Evolutionary conservation across 2,113 vertebrate species (phyloP).

Genomic region (Zosterops lateralis): DNA sequence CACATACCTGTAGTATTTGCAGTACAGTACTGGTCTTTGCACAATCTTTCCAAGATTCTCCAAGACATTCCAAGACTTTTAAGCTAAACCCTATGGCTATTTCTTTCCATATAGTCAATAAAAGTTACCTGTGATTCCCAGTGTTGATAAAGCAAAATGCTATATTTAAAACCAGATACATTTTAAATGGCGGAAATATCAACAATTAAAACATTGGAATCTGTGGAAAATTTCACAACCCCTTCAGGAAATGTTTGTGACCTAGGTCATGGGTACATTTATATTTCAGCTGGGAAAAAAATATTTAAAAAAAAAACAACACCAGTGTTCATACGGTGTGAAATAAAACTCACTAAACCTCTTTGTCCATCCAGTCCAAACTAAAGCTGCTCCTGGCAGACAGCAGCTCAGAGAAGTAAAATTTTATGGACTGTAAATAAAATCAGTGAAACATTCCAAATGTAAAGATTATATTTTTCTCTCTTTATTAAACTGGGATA

Average conservation of each 20-base stretch:
- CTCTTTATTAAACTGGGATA: neutral
- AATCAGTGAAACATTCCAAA: conserved; percentile 1
- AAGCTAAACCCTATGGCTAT: neutral
- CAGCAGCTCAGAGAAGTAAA: neutral
- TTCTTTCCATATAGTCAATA: neutral
- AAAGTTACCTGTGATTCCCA: neutral
- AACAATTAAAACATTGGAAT: neutral
- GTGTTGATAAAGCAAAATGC: neutral
- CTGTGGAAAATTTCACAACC: conserved; percentile 32
- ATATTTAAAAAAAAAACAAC: neutral
- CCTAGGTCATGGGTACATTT: neutral
- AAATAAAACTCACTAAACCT: conserved; percentile 33
- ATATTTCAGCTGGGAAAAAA: conserved; percentile 27
- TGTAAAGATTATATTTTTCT: neutral
- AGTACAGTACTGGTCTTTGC: neutral
- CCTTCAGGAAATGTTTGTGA: conserved; percentile 25
- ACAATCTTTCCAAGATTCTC: neutral
- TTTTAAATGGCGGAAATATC: conserved; percentile 4
- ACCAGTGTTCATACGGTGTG: neutral
- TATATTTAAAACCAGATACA: conserved; percentile 11
- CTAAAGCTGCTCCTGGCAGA: conserved; percentile 30
- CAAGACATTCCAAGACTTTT: neutral
- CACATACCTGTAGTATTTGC: neutral
- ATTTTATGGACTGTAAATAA: conserved; percentile 36
- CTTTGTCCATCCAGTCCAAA: conserved; percentile 1